Evolutionary conservation across 23 tunicate genomes (phyloP).

Genomic region (Styela plicata): DNA sequence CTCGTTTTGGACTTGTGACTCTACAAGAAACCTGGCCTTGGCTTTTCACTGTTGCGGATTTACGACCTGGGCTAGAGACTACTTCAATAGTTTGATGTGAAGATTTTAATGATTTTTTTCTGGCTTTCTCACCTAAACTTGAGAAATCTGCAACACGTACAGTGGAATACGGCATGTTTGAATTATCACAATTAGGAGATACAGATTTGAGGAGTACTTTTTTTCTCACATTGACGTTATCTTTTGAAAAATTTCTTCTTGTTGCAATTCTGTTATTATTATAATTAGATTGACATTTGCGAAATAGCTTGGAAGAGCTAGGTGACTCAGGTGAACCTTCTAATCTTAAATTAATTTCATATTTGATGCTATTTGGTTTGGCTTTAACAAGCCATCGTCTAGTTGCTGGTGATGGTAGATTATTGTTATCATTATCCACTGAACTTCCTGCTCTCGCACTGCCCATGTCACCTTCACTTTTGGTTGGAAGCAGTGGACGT

Average conservation of each 20-base stretch:
- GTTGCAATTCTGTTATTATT: not conserved
- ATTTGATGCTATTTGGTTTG: not conserved
- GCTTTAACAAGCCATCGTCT: not conserved
- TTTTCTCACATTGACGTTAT: not conserved
- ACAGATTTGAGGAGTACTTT: slow-evolving; percentile 1
- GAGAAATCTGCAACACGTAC: slow-evolving; percentile 29
- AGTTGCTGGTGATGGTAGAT: not conserved
- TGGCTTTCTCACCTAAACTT: not conserved
- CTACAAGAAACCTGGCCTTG: not conserved
- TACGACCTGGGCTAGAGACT: not conserved
- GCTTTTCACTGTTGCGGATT: not conserved
- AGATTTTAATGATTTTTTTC: not conserved
- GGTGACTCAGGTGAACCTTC: not conserved
- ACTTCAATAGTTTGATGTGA: not conserved
- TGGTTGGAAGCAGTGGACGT: not conserved
- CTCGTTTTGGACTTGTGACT: not conserved
- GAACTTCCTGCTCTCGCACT: not conserved
- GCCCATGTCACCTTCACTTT: not conserved
- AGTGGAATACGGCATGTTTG: slow-evolving; percentile 24
- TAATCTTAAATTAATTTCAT: not conserved
- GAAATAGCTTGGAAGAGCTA: not conserved
- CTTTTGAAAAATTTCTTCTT: not conserved
- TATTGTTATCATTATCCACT: not conserved
- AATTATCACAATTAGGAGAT: slow-evolving; percentile 15
- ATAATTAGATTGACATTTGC: no score